Conservation (phyloP, 2,797 vertebrate genomes). For the Sebastes kiyomatsui region DNA sequence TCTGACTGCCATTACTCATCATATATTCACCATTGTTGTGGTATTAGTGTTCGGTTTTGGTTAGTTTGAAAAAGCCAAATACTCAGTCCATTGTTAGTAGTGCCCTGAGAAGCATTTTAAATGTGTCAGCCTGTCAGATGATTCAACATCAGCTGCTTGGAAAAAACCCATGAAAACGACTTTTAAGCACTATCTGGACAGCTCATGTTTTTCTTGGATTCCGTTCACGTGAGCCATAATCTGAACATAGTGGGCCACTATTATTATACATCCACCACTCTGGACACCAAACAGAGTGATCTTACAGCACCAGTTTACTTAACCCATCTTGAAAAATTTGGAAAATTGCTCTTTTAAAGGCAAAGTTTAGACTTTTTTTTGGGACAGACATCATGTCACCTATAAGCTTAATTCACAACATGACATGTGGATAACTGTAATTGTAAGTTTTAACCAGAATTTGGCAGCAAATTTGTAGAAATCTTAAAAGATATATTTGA, state of each 20-base stretch:
- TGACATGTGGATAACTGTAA: not conserved
- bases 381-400: not conserved
- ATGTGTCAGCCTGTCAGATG: not conserved
- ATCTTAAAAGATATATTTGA: not conserved
- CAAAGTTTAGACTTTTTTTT: not conserved
- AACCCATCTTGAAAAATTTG: not conserved
- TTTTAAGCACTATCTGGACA: not conserved
- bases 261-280: not conserved
- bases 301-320: not conserved
- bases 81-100: not conserved
- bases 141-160: slow-evolving; percentile 12
- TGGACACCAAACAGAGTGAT: not conserved
- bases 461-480: not conserved
- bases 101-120: not conserved
- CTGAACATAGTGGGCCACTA: not conserved
- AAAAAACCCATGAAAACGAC: not conserved
- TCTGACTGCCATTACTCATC: slow-evolving; percentile 23
- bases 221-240: not conserved
- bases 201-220: not conserved
- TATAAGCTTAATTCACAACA: not conserved
- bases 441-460: not conserved
- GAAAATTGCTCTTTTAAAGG: not conserved
- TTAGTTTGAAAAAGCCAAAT: slow-evolving; percentile 10
- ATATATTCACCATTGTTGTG: slow-evolving; percentile 6
- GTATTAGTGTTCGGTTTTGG: not conserved